phyloP scores from a whole-genome alignment of 2,888 invertebrate species.

The Deilephila elpenor region DNA sequence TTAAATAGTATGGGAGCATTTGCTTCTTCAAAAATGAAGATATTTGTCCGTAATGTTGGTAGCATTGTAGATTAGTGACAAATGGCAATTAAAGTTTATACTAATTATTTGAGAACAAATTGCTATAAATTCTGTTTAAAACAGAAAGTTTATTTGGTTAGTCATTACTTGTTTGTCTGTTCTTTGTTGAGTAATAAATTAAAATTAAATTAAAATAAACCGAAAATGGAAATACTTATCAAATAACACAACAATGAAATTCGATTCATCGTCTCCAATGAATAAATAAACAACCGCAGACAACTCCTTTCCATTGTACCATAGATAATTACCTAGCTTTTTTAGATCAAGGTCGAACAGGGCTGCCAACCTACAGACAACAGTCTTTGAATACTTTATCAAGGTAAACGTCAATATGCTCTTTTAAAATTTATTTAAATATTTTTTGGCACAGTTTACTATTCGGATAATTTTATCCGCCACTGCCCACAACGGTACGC shows the following conservation, averaged over 20 bases:
- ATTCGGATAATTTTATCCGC: not conserved
- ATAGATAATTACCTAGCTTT: slow-evolving; percentile 2
- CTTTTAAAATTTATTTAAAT: not conserved
- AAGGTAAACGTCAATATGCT: not conserved
- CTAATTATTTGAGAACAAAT: too few species aligned
- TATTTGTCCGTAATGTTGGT: too few species aligned
- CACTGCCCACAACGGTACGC: not conserved
- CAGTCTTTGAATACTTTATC: slow-evolving; percentile 5
- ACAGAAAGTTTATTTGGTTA: too few species aligned
- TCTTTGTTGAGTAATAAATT: too few species aligned
- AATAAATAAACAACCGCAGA: not conserved
- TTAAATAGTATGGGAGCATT: too few species aligned
- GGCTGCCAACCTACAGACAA: not conserved
- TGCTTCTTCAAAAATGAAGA: too few species aligned
- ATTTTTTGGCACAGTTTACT: not conserved
- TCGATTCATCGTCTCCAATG: not conserved
- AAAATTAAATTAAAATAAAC: not conserved
- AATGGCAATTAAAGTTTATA: too few species aligned
- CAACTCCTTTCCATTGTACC: not conserved
- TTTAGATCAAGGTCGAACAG: not conserved
- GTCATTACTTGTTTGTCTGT: too few species aligned
- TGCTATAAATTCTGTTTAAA: too few species aligned
- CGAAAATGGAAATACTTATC: not conserved
- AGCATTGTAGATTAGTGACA: too few species aligned
- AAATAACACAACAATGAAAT: not conserved